Evolutionary conservation across 2,888 invertebrate genomes (phyloP).

Genomic region (Chymomyza procnemis): DNA sequence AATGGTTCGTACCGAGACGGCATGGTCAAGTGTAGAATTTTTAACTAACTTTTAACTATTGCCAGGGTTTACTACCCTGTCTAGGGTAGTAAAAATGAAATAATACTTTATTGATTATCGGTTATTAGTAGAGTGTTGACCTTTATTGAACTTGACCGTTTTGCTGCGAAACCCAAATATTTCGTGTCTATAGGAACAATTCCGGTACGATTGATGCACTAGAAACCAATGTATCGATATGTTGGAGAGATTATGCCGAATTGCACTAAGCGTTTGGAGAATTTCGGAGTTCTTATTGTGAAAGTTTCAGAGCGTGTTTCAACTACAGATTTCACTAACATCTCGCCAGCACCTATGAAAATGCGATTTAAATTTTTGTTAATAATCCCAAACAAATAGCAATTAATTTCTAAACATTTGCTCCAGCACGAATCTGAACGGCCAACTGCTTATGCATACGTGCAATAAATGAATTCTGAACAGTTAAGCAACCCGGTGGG

Average conservation of each 20-base stretch:
- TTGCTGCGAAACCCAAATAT: neutral
- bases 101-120: neutral
- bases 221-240: no score
- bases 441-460: conserved; percentile 39
- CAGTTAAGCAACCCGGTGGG: conserved; percentile 5
- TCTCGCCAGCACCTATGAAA: no score
- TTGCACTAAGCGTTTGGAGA: no score
- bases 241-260: no score
- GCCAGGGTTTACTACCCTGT: no score
- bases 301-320: no score
- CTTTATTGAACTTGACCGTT: neutral
- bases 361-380: no score
- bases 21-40: conserved; percentile 25
- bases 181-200: no score
- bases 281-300: no score
- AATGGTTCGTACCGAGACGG: conserved; percentile 7
- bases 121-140: neutral
- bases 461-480: conserved; percentile 49
- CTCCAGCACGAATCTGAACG: conserved; percentile 9
- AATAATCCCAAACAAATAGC: conserved; percentile 4
- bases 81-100: neutral
- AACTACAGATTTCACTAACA: no score
- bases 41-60: conserved; percentile 11
- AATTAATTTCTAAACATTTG: conserved; percentile 34
- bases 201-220: no score